Evolutionary conservation across 2,113 vertebrate species (phyloP), one percentile per base, ranked within the genome.

Genomic region (Lota lota): DNA sequence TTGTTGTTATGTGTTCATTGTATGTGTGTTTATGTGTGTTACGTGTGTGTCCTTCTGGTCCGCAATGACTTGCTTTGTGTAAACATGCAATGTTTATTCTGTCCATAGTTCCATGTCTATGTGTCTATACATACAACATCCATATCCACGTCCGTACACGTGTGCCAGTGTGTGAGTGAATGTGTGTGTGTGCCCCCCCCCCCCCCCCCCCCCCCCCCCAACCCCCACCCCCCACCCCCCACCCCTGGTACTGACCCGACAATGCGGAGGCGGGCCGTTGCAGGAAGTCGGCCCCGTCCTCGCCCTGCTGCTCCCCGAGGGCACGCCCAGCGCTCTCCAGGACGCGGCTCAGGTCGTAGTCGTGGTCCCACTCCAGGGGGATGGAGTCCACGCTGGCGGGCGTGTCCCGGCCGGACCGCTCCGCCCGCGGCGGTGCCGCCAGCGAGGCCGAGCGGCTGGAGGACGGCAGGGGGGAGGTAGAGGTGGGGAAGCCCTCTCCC

Each of bases 311-410:
- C 63, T 95, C 95, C 1, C 93, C 90, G 57, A 96, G 87, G 0
- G 88, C 89, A 72, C 86, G 89, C 83, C 88, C 82, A 73, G 88
- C 81, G 1, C 94, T 95, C 89, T 99, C 97, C 72, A 98, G 89
- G 19, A 95, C 95, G 17, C 96, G 95, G 82, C 96, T 98, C 81
- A 99, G 92, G 88, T 99, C 97, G 0, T 98, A 99, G 85, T 99
- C 97, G 4, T 99, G 97, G 88, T 99, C 98, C 97, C 98, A 99
- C 87, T 99, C 98, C 86, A 99, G 88, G 0, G 97, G 96, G 68
- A 99, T 98, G 72, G 98, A 99, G 90, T 98, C 97, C 83, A 98
- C 93, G 0, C 97, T 98, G 1, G 96, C 95, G 0, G 97, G 98
- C 1, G 97, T 99, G 75, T 98, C 97, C 24, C 95, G 83, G 17